Evolutionary conservation across 92 coral and sea anemone genomes (phyloP), one percentile per base, ranked within the genome.

Genomic region (Hydrozoanthus gracilis): DNA sequence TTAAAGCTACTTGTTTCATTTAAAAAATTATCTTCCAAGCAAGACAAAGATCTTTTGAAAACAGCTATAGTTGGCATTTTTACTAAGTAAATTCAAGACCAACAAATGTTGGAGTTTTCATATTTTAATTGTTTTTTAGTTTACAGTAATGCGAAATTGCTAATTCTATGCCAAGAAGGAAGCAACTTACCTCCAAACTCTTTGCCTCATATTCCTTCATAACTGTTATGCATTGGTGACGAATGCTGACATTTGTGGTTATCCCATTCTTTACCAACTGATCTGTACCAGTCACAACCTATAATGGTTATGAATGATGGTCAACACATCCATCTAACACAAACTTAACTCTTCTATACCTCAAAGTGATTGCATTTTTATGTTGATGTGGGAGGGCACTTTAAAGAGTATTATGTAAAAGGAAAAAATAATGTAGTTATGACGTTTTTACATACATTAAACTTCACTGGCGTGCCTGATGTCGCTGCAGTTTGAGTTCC

Each of bases 191-290:
- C 98, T 97, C 99, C 75, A 97, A 90, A 56, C 99, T 92, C 77
- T 97, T 97, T 79, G 79, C 80, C 46, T 93, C 97, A 83, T 97
- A 97, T n/a, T 89, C 92, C 47, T 90, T 77, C 99, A 97, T 97
- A 71, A 97, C 93, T 14, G 99, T 97, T 16, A 97, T 97, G 71
- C 99, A 90, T 84, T 97, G 99, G 84, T 97, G 97, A 45, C 95
- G 93, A 44, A 91, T 93, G 78, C 89, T 95, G 76, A 97, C 94
- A 62, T 78, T 93, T 48, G 93, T 85, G 10, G 89, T 78, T 46
- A 95, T 83, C 4, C 99, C 99, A 95, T 90, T 97, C 82, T 97
- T 97, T 7, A 95, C 95, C 95, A 97, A 82, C 52, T 92, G 84
- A 79, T 97, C 99, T 66, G 91, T 85, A 3, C 96, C 92, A 60